Conservation (phyloP, 1,140 invertebrate genomes). For the Drosophila lowei region DNA sequence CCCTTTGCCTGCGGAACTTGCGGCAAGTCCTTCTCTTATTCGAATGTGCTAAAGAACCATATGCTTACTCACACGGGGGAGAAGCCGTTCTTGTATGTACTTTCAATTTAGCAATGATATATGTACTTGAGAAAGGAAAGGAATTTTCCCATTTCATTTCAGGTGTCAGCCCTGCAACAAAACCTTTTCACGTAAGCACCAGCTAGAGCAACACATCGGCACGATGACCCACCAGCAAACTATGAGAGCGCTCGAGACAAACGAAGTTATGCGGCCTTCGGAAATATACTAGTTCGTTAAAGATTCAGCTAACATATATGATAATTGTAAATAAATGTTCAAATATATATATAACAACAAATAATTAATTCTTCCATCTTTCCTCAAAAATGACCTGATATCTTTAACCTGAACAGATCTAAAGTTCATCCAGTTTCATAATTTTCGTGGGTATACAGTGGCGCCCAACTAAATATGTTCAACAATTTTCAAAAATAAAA, state of each 20-base stretch:
- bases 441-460: too few species aligned
- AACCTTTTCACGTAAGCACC: constrained; percentile 79
- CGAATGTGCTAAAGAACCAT: constrained; percentile 86
- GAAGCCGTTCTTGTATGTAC: constrained; percentile 77
- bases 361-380: neutral
- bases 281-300: constrained; percentile 60
- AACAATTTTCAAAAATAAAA: too few species aligned
- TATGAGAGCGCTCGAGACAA: constrained; percentile 53
- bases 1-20: constrained; percentile 89
- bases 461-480: too few species aligned
- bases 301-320: constrained; percentile 29
- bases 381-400: too few species aligned
- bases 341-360: constrained; percentile 19
- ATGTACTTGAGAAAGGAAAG: neutral
- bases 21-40: constrained; percentile 88
- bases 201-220: constrained; percentile 74
- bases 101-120: neutral
- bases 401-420: too few species aligned
- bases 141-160: constrained; percentile 9
- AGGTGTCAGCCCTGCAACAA: constrained; percentile 80
- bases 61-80: constrained; percentile 83
- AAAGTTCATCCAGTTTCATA: too few species aligned
- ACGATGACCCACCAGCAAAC: constrained; percentile 81
- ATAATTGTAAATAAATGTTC: constrained; percentile 56
- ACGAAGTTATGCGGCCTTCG: constrained; percentile 23